phyloP scores from a whole-genome alignment of 2,797 vertebrate species.

The Amphiprion clarkii region DNA sequence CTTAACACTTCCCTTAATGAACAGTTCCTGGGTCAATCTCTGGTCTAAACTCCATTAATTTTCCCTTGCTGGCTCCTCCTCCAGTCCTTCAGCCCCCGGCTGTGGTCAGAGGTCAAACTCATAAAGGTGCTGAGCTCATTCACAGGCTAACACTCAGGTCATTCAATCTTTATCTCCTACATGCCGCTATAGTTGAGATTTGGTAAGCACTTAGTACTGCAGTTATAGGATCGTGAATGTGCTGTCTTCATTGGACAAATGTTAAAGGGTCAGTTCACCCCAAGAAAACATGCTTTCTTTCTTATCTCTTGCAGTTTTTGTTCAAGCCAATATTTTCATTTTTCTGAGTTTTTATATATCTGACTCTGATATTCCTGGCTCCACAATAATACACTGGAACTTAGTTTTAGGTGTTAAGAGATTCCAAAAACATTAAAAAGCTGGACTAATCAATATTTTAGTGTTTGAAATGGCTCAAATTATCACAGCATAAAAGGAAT shows the following conservation, averaged over 20 bases:
- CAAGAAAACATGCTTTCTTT: no score
- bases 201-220: slow-evolving; percentile 1
- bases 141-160: slow-evolving; percentile 66
- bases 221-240: background rate
- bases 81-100: slow-evolving; percentile 24
- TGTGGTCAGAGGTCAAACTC: slow-evolving; percentile 69
- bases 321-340: background rate
- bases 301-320: background rate
- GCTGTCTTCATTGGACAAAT: background rate
- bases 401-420: no score
- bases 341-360: no score
- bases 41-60: slow-evolving; percentile 58
- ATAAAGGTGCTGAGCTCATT: slow-evolving; percentile 67
- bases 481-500: no score
- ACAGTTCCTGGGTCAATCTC: slow-evolving; percentile 66
- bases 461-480: background rate
- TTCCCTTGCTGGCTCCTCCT: slow-evolving; percentile 42
- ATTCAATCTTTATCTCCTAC: slow-evolving; percentile 43
- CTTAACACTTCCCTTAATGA: slow-evolving; percentile 75
- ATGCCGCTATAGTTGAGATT: slow-evolving; percentile 1
- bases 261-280: background rate
- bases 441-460: background rate
- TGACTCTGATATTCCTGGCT: no score
- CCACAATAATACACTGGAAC: no score
- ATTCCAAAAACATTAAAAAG: background rate